These are phyloP conservation scores for Trachemys scripta DNA, from an alignment of 2,113 vertebrate genomes.

Conservation along the genomic window DNA sequence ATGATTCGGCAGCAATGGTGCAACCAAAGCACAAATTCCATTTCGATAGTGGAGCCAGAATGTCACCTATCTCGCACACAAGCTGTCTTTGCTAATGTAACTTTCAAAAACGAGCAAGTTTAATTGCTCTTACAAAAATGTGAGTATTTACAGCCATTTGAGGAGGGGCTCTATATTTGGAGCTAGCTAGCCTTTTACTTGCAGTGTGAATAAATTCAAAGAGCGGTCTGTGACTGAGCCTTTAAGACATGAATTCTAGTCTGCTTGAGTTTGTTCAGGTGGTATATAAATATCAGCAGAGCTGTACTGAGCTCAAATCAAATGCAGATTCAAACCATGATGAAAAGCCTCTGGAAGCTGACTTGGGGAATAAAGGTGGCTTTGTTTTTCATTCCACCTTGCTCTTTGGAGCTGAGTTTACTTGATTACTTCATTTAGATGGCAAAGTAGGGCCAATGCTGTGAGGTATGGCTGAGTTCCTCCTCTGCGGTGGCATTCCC, in stretches of 20 bases:
- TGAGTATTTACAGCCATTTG: conserved; percentile 12
- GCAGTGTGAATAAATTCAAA: not conserved
- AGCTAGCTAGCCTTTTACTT: not conserved
- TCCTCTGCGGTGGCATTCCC: not conserved
- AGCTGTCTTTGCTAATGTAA: conserved; percentile 46
- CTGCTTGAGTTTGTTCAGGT: not conserved
- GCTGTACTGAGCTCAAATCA: not conserved
- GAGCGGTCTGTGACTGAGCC: not conserved
- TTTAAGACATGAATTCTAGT: not conserved
- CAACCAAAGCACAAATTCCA: conserved; percentile 73
- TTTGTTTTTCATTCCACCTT: not conserved
- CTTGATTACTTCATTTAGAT: not conserved
- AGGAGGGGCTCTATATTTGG: not conserved
- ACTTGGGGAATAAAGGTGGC: not conserved
- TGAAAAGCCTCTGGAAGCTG: not conserved
- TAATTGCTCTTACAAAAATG: conserved; percentile 53
- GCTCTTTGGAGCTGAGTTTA: not conserved
- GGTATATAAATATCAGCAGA: not conserved
- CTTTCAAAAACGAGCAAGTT: conserved; percentile 60
- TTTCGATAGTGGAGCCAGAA: conserved; percentile 68
- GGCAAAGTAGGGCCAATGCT: not conserved
- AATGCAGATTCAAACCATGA: not conserved
- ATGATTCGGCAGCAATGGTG: conserved; percentile 49
- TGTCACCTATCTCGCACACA: conserved; percentile 44
- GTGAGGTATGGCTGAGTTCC: not conserved